Evolutionary conservation across 2,888 invertebrate genomes (phyloP).

Genomic region (Molorchus minor): DNA sequence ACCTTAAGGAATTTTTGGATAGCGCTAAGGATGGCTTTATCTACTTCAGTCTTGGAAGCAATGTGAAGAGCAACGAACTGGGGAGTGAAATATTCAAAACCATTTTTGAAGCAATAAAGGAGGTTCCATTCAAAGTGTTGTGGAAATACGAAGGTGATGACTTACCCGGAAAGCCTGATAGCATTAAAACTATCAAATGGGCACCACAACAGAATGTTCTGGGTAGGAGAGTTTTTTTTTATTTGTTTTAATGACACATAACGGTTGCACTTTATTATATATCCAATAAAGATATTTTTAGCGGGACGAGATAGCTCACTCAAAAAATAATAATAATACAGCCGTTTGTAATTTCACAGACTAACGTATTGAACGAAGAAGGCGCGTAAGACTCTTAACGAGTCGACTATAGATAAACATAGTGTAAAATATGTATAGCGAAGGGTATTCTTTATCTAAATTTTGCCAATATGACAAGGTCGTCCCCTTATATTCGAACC

Average conservation of each 20-base stretch:
- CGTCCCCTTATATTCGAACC: no score
- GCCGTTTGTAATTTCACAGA: no score
- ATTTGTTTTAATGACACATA: not conserved
- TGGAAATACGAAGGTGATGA: constrained; percentile 35
- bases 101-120: constrained; percentile 23
- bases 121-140: constrained; percentile 32
- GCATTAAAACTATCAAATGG: constrained; percentile 33
- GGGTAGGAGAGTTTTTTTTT: not conserved
- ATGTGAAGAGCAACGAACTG: constrained; percentile 29
- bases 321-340: no score
- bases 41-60: constrained; percentile 34
- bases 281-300: not conserved
- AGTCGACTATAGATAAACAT: no score
- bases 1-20: constrained; percentile 32
- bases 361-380: no score
- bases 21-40: constrained; percentile 29
- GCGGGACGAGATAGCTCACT: no score
- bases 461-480: no score
- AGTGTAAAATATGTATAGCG: no score
- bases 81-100: constrained; percentile 8
- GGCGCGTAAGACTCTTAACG: no score
- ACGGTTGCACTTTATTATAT: not conserved
- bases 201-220: constrained; percentile 22
- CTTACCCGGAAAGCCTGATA: constrained; percentile 21
- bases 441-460: no score